phyloP scores from a whole-genome alignment of 2,797 vertebrate genomes.

The Cephalopachus bancanus region DNA sequence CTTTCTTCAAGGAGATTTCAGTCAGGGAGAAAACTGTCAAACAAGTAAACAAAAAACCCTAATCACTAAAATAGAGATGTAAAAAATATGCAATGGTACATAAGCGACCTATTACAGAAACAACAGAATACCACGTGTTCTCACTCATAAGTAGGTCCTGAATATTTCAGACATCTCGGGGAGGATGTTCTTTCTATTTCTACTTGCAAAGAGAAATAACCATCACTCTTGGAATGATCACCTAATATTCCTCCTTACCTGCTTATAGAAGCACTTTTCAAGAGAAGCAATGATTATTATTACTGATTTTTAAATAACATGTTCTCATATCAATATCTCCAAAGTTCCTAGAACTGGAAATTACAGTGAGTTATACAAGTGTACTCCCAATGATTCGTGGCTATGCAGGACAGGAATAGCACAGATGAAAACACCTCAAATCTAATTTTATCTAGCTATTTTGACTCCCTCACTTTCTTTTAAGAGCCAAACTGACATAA shows the following conservation, averaged over 20 bases:
- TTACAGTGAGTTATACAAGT: background rate
- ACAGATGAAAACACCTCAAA: background rate
- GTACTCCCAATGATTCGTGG: background rate
- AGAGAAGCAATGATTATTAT: slow-evolving; percentile 47
- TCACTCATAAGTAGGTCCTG: no score
- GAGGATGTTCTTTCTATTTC: slow-evolving; percentile 20
- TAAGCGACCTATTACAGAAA: no score
- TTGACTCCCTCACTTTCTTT: slow-evolving; percentile 53
- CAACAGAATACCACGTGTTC: no score
- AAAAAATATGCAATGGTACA: background rate
- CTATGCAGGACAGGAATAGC: background rate
- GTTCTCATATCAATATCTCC: background rate
- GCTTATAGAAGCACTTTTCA: slow-evolving; percentile 7
- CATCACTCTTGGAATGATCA: slow-evolving; percentile 4
- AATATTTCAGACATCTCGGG: background rate
- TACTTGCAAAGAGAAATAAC: slow-evolving; percentile 17
- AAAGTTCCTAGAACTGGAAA: slow-evolving; percentile 26
- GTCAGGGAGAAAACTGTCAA: background rate
- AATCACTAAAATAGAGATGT: background rate
- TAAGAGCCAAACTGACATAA: slow-evolving; percentile 25
- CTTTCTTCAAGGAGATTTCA: slow-evolving; percentile 44
- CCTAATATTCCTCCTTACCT: background rate
- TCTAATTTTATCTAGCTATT: slow-evolving; percentile 37
- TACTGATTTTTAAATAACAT: slow-evolving; percentile 68
- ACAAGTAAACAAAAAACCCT: background rate